Evolutionary conservation across 2,113 vertebrate genomes (phyloP), one percentile per base, ranked within the genome.

Genomic region (Dicerorhinus sumatrensis): DNA sequence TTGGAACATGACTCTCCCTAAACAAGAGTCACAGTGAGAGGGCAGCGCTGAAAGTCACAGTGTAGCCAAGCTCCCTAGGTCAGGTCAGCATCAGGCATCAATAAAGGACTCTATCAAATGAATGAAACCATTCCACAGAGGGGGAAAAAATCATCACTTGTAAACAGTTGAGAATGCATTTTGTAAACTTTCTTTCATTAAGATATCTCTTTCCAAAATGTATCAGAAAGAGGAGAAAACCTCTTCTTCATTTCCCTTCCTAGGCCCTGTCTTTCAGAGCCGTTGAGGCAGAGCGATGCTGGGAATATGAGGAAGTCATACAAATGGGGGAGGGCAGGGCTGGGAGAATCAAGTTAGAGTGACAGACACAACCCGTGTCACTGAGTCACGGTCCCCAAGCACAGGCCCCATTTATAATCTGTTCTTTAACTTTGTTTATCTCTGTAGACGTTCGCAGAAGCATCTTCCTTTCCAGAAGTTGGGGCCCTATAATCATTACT

Each of bases 391-490:
- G 89, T 67, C 77, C 51, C 70, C 67, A 70, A 31, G 84, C 48
- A 42, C 81, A 70, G 89, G 73, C 48, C 42, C 89, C 98, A 98
- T 98, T 98, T 97, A 98, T 98, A 98, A 98, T 88, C 80, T 77
- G 90, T 56, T 73, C 96, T 63, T 54, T 98, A 98, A 98, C 97
- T 96, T 89, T 58, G 96, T 98, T 98, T 98, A 88, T 94, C 94
- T 77, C 70, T 25, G 70, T 21, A 46, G 83, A 80, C 86, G 87
- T 88, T 69, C 23, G 16, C 95, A 88, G 67, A 94, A 87, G 90
- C 81, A 8, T 94, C 88, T 77, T 84, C 46, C 92, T 98, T 98
- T 98, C 97, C 95, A 98, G 97, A 98, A 97, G 96, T 67, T 88
- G 83, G 81, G 94, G 77, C 88, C 96, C 88, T 39, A 7, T 86